Evolutionary conservation across 1,140 invertebrate genomes (phyloP), one percentile per base, ranked within the genome.

Genomic region (Psilanteris sp.): DNA sequence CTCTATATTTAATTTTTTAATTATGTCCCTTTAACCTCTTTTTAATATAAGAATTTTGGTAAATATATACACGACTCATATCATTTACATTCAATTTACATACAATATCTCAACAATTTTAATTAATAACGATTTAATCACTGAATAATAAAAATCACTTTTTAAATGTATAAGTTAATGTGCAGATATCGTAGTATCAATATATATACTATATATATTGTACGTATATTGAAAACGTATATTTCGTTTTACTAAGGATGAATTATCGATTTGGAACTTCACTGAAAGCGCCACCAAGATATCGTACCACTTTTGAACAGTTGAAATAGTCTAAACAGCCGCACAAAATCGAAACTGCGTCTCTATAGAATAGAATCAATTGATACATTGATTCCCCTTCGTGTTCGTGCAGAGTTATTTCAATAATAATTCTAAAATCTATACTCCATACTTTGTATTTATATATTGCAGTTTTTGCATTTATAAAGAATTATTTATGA

Each of bases 321-420:
- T 44, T 46, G 62, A 67, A 67, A 67, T 36, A 67, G 41, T 67
- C 50, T 67, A 67, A 67, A 46, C 62, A 67, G 62, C 41, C 11
- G 39, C 50, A 22, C 48, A 48, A 55, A 67, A 55, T 67, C 50
- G 62, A 67, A 55, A 26, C 50, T 55, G 11, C 20, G 27, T 55
- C 16, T 22, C 36, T 29, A 55, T 36, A 57, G 41, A 55, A 48
- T 16, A 1, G 32, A 48, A 41, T 37, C 50, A 57, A 68, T 68
- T 68, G 64, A 68, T 68, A 57, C 24, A 48, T 39, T 48, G 52
- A 57, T 48, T 57, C 52, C 9, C n/a, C 26, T 20, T 10, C 44
- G 44, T 31, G 24, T 41, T 22, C 16, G 24, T 4, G 18, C 34
- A 11, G 18, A 57, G 34, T 10, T 29, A 48, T 50, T 57, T 34